These are phyloP conservation scores for Nephotettix cincticeps DNA, from an alignment of 1,140 invertebrate genomes.

Conservation along the genomic window DNA sequence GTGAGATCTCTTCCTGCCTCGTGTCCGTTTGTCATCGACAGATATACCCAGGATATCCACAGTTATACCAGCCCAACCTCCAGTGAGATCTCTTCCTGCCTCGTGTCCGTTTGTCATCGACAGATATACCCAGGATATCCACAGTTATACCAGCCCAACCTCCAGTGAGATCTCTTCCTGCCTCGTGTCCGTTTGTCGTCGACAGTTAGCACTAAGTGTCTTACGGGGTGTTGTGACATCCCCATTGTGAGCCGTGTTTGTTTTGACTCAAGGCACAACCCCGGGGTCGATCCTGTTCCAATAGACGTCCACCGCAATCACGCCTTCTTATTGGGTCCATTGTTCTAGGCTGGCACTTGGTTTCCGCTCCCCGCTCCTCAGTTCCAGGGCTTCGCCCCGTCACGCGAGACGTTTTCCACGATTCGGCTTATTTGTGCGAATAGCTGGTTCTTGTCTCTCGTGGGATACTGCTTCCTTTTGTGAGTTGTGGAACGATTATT, in stretches of 20 bases:
- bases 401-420: background rate
- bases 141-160: too few relatives aligned
- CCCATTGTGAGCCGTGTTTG: background rate
- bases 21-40: too few relatives aligned
- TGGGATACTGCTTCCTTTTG: background rate
- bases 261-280: background rate
- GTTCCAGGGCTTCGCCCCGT: background rate
- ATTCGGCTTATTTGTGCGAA: background rate
- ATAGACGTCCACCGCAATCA: constrained; percentile 3
- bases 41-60: too few relatives aligned
- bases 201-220: too few relatives aligned
- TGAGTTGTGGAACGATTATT: background rate
- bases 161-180: too few relatives aligned
- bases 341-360: background rate
- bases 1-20: too few relatives aligned
- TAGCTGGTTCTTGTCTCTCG: background rate
- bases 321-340: background rate
- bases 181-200: too few relatives aligned
- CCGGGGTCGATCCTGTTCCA: background rate
- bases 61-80: too few relatives aligned
- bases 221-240: background rate
- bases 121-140: too few relatives aligned
- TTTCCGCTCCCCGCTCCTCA: background rate
- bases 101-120: too few relatives aligned
- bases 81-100: too few relatives aligned